phyloP scores from a whole-genome alignment of 2,888 invertebrate genomes.

The Lycocerus yunnanus region DNA sequence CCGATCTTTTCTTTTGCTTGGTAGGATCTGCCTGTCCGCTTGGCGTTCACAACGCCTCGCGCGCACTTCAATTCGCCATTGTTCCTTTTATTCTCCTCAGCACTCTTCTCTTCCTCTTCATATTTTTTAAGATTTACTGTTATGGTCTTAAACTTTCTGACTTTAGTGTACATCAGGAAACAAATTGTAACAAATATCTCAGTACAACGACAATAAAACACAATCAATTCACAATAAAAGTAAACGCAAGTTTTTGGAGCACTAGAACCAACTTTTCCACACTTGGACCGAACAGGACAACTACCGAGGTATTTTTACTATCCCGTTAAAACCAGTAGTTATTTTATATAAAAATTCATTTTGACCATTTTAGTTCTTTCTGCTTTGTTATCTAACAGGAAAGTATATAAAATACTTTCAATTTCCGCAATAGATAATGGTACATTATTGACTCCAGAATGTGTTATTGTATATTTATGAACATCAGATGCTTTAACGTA shows the following conservation, averaged over 20 bases:
- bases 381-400: slow-evolving; percentile 89
- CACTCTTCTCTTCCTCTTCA: no score
- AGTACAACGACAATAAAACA: no score
- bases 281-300: slow-evolving; percentile 85
- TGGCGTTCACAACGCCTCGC: no score
- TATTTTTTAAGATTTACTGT: no score
- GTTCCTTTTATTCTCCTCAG: no score
- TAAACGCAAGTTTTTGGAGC: slow-evolving; percentile 87
- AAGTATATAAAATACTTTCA: slow-evolving; percentile 88
- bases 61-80: no score
- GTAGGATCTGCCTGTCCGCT: no score
- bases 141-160: no score
- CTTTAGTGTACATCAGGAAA: no score
- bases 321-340: slow-evolving; percentile 74
- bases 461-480: slow-evolving; percentile 87
- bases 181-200: no score
- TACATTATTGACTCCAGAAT: slow-evolving; percentile 89
- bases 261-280: slow-evolving; percentile 79
- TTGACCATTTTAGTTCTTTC: slow-evolving; percentile 73
- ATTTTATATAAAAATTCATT: slow-evolving; percentile 74
- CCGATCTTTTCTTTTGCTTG: no score
- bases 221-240: slow-evolving; percentile 71
- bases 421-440: slow-evolving; percentile 71
- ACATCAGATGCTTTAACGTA: slow-evolving; percentile 87
- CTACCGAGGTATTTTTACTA: slow-evolving; percentile 90